Evolutionary conservation across 2,797 vertebrate species (phyloP), one percentile per base, ranked within the genome.

Genomic region (Peromyscus eremicus): DNA sequence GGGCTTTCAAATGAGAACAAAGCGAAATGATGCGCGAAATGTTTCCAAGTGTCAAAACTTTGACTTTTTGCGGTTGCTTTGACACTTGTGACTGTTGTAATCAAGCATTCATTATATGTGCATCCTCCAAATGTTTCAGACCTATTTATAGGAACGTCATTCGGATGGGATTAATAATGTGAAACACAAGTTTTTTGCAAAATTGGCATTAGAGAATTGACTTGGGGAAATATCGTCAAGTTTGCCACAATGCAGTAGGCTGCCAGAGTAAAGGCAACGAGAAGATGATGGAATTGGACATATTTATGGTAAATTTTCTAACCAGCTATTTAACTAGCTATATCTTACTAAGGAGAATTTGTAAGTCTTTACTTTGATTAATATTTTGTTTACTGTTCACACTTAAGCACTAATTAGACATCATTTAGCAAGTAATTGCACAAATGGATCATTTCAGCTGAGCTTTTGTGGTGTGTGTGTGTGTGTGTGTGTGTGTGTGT

Each of bases 101-200:
- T 81, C 37, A 92, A 92, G 29, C 49, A 40, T n/a, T 97, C 40
- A 29, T 96, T 92, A 90, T 91, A 82, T 23, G 40, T 62, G 25
- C 29, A 52, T 55, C 60, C 92, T 95, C 94, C 91, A 95, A 93
- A 71, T 94, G 93, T 92, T 84, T 91, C 77, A 37, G 96, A 81
- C 70, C 96, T 97, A 96, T 97, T 98, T 97, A 90, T 95, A 96
- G 95, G 95, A 96, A 62, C 94, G 76, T 86, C 97, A 80, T 89
- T 97, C 57, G 85, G 95, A 92, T 27, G 80, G 95, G 89, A 81
- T 95, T 98, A 94, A 96, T 92, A 88, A 93, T 43, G 73, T 95
- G 85, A 82, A n/a, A 13, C 96, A 82, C 95, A 97, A 40, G 71
- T 55, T 97, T 97, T 91, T 91, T 95, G 57, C 55, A 92, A 96